Percentiles rank a stretch among this genome's conserved stretches.
These are phyloP conservation scores for Cacajao melanocephalus DNA, from an alignment of 2,797 vertebrate genomes.

Conservation along the genomic window DNA sequence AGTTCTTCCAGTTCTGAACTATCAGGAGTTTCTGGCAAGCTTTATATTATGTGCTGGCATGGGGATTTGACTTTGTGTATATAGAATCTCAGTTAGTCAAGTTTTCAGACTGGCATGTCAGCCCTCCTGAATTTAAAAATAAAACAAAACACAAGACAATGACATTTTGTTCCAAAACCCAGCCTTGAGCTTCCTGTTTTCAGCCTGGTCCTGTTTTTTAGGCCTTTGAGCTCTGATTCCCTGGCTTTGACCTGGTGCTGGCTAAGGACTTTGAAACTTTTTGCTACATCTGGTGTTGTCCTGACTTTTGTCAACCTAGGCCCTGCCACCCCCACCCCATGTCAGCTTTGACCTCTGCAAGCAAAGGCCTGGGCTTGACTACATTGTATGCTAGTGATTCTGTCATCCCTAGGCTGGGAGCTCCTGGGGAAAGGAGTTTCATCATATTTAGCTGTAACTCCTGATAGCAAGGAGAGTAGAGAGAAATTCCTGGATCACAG, in stretches of 20 bases:
- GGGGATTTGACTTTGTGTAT: not conserved
- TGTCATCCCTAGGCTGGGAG: not conserved
- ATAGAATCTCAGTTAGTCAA: not conserved
- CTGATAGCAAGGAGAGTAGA: not conserved
- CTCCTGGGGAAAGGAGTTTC: not conserved
- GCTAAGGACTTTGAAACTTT: conserved; percentile 22
- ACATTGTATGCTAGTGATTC: not conserved
- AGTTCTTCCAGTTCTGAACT: not conserved
- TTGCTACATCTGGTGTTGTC: not conserved
- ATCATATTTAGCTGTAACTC: not conserved
- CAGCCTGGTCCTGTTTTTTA: not conserved
- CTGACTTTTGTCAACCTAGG: not conserved
- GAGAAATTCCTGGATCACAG: not conserved
- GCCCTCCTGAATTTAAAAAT: too few species aligned
- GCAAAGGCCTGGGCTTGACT: not conserved
- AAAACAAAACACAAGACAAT: not conserved
- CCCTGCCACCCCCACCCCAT: not conserved
- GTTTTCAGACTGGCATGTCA: not conserved
- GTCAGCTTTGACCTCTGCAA: not conserved
- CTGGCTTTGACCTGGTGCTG: not conserved
- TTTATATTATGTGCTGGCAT: not conserved
- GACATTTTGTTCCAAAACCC: not conserved
- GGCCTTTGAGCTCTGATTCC: not conserved
- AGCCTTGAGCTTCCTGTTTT: not conserved
- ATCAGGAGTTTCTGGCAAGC: not conserved